Evolutionary conservation across 1,140 invertebrate species (phyloP).

Genomic region (Drosophila ironensis): DNA sequence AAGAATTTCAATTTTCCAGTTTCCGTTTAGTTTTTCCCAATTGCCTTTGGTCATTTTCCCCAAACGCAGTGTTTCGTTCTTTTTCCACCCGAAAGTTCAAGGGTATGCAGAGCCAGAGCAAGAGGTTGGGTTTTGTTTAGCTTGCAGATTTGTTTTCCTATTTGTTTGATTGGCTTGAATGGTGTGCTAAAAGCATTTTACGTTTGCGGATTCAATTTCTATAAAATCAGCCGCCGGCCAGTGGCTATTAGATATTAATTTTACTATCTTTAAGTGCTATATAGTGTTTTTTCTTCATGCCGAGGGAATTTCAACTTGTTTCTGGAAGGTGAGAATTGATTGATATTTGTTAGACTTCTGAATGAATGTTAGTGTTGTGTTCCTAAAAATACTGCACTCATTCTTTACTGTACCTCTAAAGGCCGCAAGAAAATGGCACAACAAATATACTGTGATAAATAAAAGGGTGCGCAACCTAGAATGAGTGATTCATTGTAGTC

Average conservation of each 20-base stretch:
- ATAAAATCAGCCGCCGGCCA: constrained; percentile 10
- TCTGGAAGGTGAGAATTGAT: no score
- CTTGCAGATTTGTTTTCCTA: constrained; percentile 54
- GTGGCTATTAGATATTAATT: neutral
- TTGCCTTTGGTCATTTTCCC: constrained; percentile 32
- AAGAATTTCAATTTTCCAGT: constrained; percentile 14
- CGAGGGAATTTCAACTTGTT: no score
- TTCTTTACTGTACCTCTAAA: no score
- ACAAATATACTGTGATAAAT: no score
- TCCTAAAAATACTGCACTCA: no score
- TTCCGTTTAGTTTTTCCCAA: constrained; percentile 21
- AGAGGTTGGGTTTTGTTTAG: constrained; percentile 52
- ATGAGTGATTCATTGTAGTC: no score
- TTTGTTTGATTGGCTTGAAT: constrained; percentile 59
- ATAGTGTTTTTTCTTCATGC: neutral
- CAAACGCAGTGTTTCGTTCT: constrained; percentile 8
- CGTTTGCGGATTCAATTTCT: constrained; percentile 41
- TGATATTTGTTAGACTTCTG: no score
- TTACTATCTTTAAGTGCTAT: constrained; percentile 11
- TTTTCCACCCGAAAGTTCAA: neutral
- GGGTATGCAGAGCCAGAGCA: neutral
- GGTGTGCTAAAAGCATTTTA: constrained; percentile 44
- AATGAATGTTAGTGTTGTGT: no score
- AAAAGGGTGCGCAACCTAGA: no score
- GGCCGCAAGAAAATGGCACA: no score